Conservation (phyloP, 1,140 invertebrate genomes). For the Pogonomyrmex barbatus region DNA sequence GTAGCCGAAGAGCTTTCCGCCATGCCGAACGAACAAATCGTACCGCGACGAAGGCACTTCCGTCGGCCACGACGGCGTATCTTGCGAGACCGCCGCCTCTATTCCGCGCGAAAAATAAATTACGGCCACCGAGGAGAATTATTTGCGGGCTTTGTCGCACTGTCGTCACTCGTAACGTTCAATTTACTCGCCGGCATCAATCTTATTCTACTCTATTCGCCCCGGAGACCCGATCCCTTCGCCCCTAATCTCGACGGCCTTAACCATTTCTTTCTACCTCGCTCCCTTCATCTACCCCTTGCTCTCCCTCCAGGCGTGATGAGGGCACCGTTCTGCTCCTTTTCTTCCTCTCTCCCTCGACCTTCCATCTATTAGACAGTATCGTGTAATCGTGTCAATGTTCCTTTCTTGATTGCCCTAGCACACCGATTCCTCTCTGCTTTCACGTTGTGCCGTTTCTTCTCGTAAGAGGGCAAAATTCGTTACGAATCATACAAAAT, state of each 20-base stretch:
- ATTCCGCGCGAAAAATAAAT: slow-evolving; percentile 72
- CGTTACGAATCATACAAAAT: neutral
- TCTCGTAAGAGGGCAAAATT: neutral
- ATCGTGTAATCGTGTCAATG: slow-evolving; percentile 71
- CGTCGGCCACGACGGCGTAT: neutral
- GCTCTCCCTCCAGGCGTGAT: neutral
- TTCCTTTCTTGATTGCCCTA: slow-evolving; percentile 39
- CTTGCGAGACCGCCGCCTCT: neutral
- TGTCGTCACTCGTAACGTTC: slow-evolving; percentile 76
- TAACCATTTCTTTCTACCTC: slow-evolving; percentile 54
- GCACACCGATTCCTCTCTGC: slow-evolving; percentile 21
- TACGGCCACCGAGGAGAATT: slow-evolving; percentile 63
- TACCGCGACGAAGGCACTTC: slow-evolving; percentile 43
- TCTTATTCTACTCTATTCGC: slow-evolving; percentile 76
- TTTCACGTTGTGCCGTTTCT: slow-evolving; percentile 6
- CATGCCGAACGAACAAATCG: slow-evolving; percentile 51
- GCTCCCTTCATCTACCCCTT: neutral
- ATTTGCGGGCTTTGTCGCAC: slow-evolving; percentile 74
- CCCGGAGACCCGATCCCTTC: slow-evolving; percentile 43
- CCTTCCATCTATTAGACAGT: slow-evolving; percentile 63
- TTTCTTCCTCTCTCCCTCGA: slow-evolving; percentile 13
- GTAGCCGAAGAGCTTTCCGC: slow-evolving; percentile 9
- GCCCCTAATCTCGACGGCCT: slow-evolving; percentile 64
- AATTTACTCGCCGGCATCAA: slow-evolving; percentile 76
- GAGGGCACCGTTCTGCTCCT: neutral